A percentile compares a stretch with the other conserved stretches of the same genome.
phyloP scores from a whole-genome alignment of 2,113 vertebrate species.

The Chinchilla lanigera region DNA sequence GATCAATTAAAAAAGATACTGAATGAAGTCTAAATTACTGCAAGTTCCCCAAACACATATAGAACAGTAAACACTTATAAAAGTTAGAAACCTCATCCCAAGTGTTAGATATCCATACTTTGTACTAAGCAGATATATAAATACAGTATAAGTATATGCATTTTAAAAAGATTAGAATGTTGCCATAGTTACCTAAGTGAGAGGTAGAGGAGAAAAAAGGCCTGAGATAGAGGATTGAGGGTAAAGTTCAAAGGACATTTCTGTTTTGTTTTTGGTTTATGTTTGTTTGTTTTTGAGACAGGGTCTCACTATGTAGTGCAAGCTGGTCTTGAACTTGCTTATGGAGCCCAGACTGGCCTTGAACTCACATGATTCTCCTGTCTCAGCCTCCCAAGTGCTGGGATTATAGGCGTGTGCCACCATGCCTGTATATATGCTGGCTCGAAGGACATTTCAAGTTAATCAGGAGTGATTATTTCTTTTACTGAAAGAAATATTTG shows the following conservation, averaged over 20 bases:
- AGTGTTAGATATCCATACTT: neutral
- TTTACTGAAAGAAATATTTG: slow-evolving; percentile 7
- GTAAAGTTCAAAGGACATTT: neutral
- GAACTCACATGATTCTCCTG: neutral
- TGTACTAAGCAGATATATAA: neutral
- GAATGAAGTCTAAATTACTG: slow-evolving; percentile 29
- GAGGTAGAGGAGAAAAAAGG: neutral
- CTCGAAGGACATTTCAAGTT: neutral
- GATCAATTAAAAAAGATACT: neutral
- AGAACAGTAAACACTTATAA: slow-evolving; percentile 32
- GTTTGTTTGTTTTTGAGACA: neutral
- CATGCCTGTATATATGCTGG: neutral
- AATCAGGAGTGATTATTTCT: neutral
- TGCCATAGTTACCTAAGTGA: neutral
- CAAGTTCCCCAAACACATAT: neutral
- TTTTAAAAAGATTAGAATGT: neutral
- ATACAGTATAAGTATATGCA: neutral
- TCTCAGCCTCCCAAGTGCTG: neutral
- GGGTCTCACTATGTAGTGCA: neutral
- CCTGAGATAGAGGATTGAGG: neutral
- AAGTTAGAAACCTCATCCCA: neutral
- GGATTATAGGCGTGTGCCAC: neutral
- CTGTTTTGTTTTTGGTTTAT: too few relatives aligned
- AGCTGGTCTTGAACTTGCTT: neutral
- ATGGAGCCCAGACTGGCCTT: neutral